These are phyloP conservation scores for Camponotus floridanus DNA, from an alignment of 1,140 invertebrate species.

Conservation along the genomic window DNA sequence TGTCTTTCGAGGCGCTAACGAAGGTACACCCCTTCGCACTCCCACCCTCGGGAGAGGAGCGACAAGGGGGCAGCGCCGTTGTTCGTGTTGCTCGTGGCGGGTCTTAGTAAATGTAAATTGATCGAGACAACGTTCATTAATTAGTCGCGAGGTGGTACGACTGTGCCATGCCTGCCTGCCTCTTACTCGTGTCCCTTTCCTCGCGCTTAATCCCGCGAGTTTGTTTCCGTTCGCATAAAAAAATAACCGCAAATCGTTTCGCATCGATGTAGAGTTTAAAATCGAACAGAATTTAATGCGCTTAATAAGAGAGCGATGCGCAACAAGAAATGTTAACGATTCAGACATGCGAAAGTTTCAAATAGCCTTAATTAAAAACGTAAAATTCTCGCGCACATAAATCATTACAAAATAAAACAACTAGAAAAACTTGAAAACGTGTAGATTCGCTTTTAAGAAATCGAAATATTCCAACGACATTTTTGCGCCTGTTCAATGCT, in stretches of 20 bases:
- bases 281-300: background rate
- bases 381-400: background rate
- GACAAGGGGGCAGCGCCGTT: slow-evolving; percentile 6
- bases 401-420: background rate
- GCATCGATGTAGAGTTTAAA: background rate
- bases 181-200: slow-evolving; percentile 44
- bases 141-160: slow-evolving; percentile 76
- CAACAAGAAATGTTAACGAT: slow-evolving; percentile 11
- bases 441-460: background rate
- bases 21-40: slow-evolving; percentile 70
- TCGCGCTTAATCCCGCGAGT: slow-evolving; percentile 16
- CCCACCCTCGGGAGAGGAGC: background rate
- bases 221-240: slow-evolving; percentile 21
- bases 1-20: slow-evolving; percentile 72
- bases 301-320: background rate
- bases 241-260: background rate
- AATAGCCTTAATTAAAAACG: background rate
- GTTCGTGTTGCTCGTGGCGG: slow-evolving; percentile 47
- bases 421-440: background rate
- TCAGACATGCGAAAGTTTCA: background rate
- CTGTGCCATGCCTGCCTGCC: slow-evolving; percentile 36
- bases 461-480: background rate
- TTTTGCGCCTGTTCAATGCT: background rate
- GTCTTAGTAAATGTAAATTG: slow-evolving; percentile 78
- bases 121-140: slow-evolving; percentile 79